Evolutionary conservation across 2,888 invertebrate genomes (phyloP).

Genomic region (Lymantria dispar): DNA sequence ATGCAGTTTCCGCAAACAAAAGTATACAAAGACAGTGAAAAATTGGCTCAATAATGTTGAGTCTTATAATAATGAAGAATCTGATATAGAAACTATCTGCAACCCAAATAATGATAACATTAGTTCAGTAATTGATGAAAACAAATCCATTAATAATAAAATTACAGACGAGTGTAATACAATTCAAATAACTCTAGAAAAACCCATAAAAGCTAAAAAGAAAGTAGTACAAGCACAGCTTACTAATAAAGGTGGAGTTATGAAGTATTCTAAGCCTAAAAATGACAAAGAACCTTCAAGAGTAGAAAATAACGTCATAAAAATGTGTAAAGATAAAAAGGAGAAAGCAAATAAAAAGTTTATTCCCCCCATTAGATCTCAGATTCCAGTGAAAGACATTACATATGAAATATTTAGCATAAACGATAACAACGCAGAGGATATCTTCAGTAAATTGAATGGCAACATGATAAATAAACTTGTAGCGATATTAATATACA

Average conservation of each 20-base stretch:
- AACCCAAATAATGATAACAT: neutral
- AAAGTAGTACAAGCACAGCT: slow-evolving; percentile 60
- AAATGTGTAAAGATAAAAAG: slow-evolving; percentile 28
- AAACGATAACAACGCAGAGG: slow-evolving; percentile 31
- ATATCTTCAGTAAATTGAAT: slow-evolving; percentile 2
- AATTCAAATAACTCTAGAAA: slow-evolving; percentile 12
- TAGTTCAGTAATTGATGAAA: neutral
- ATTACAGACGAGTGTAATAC: neutral
- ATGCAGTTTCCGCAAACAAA: slow-evolving; percentile 45
- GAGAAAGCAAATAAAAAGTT: slow-evolving; percentile 54
- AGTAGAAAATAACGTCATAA: slow-evolving; percentile 1
- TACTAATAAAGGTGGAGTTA: slow-evolving; percentile 61
- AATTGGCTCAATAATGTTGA: slow-evolving; percentile 58
- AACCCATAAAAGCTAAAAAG: slow-evolving; percentile 24
- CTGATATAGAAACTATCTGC: neutral
- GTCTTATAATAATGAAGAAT: slow-evolving; percentile 14
- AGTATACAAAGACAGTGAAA: slow-evolving; percentile 54
- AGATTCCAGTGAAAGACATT: slow-evolving; percentile 52
- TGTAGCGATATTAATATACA: slow-evolving; percentile 44
- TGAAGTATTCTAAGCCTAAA: slow-evolving; percentile 63
- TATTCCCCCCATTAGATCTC: slow-evolving; percentile 57
- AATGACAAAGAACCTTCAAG: slow-evolving; percentile 1
- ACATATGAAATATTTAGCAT: slow-evolving; percentile 39
- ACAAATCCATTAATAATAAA: neutral
- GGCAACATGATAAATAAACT: slow-evolving; percentile 25